phyloP scores from a whole-genome alignment of 2,797 vertebrate species.

The Tauraco hartlaubi region DNA sequence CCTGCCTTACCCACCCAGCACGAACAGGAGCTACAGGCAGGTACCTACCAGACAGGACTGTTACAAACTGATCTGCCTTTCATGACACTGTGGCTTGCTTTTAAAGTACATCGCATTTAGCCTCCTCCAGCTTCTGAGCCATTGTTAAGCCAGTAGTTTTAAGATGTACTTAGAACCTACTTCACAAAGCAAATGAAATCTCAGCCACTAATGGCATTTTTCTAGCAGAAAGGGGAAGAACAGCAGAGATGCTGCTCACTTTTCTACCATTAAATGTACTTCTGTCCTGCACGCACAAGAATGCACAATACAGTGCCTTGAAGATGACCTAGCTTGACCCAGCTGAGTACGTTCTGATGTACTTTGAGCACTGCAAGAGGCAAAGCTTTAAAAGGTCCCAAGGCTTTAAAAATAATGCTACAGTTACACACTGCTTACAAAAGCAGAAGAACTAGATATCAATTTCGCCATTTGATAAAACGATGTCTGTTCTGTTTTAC shows the following conservation, averaged over 20 bases:
- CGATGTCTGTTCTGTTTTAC: neutral
- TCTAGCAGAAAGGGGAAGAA: neutral
- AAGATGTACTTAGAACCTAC: neutral
- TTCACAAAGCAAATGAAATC: neutral
- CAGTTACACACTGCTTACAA: neutral
- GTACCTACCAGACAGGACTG: neutral
- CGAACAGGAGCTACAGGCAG: neutral
- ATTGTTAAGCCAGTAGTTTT: neutral
- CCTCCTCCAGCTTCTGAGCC: neutral
- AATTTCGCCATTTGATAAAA: neutral
- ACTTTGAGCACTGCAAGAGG: neutral
- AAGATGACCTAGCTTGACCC: neutral
- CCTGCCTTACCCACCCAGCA: neutral
- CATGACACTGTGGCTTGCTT: neutral
- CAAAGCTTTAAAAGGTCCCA: neutral
- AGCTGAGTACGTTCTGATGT: neutral
- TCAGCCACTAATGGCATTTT: neutral
- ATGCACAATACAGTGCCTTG: neutral
- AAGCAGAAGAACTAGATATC: conserved; percentile 4
- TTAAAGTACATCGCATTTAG: neutral
- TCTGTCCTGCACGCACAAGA: neutral
- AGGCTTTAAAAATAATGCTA: neutral
- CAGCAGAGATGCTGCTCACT: neutral
- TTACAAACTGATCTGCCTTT: neutral
- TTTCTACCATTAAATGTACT: neutral